Base-by-base conservation (phyloP, 2,113 vertebrate species). In the Camarhynchus parvulus region DNA sequence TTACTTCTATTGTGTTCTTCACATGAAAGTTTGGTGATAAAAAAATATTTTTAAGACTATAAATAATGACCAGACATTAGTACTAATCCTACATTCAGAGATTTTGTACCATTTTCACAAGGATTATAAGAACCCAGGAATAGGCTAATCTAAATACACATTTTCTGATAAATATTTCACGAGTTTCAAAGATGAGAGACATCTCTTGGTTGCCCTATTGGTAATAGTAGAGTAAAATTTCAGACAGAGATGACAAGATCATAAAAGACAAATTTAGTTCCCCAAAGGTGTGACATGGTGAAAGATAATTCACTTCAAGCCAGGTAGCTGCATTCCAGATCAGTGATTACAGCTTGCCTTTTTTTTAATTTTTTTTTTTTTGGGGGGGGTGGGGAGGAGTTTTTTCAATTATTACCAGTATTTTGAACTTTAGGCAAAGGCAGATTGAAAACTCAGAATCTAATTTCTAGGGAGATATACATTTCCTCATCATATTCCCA, bases 341-440 rank as follows among this genome's bases (percentile, higher is more conserved):
- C 3, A 15, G 15, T 35, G 20, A 46, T 2, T 53, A 44, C 4
- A 31, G 9, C 0, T 9, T 31, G 23, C 7, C 5, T 59, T 17
- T 59, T 35, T 10, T 41, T 49, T 13, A 21, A 16, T 25, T 11
- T 12, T 23, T 11, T 14, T 5, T 6, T 49, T 30, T 31, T 17
- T 5, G 39, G 39, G 39, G 4, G 22, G 6, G 3, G 2, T 1
- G 2, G 3, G 4, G 2, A 27, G 13, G 10, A 3, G 4, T 31
- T 76, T 19, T 66, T 84, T 55, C 41, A 49, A 8, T 76, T 76
- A n/a, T 79, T 83, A 66, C 6, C 37, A 28, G 5, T 69, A 15
- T 83, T 75, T 56, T 64, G 27, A 53, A 41, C 35, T 37, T 21
- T n/a, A 39, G 46, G 13, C 21, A 81, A 74, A 81, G 9, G 10